Evolutionary conservation across 2,888 invertebrate species (phyloP), one percentile per base, ranked within the genome.

Genomic region (Adela reaumurella): DNA sequence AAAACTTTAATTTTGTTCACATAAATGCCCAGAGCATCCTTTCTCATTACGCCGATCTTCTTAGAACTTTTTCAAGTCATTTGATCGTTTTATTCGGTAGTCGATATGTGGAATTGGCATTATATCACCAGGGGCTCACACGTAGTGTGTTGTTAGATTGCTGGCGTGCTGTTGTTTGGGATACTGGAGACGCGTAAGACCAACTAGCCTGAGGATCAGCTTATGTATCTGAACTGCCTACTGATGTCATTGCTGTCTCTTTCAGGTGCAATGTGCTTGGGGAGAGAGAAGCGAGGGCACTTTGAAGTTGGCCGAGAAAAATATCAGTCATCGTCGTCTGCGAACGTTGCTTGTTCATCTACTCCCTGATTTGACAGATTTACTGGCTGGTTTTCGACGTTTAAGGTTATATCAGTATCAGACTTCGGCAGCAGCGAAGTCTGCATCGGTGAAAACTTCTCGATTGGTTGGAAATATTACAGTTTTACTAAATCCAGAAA

Each of bases 401-500:
- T 24, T 24, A 45, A 6, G 3, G 49, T 5, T 48, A 41, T 49
- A 8, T 55, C 55, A 17, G 52, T 53, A n/a, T n/a, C n/a, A n/a
- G 45, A 49, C 49, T n/a, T 43, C 49, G 20, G 50, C 47, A 20
- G 54, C 46, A 28, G 46, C 50, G 47, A 50, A 55, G 19, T 53
- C 19, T 16, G 43, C 29, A 41, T 54, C 51, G 14, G 49, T 46
- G 45, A 55, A 53, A 16, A 53, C 49, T 19, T 44, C 45, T 46
- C 28, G 29, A 41, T 55, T 48, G 17, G 50, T 20, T 29, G 56
- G 57, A 48, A 46, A 55, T n/a, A 57, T 46, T 43, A 61, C 60
- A 41, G 57, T 56, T 50, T 53, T 56, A 19, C 41, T 14, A 52
- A 64, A 64, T 8, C 58, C 59, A 50, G 54, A 57, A 3, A 60